Percentiles rank a stretch among this genome's conserved stretches.
Conservation (phyloP, 2,113 vertebrate species). For the Tragelaphus scriptus region DNA sequence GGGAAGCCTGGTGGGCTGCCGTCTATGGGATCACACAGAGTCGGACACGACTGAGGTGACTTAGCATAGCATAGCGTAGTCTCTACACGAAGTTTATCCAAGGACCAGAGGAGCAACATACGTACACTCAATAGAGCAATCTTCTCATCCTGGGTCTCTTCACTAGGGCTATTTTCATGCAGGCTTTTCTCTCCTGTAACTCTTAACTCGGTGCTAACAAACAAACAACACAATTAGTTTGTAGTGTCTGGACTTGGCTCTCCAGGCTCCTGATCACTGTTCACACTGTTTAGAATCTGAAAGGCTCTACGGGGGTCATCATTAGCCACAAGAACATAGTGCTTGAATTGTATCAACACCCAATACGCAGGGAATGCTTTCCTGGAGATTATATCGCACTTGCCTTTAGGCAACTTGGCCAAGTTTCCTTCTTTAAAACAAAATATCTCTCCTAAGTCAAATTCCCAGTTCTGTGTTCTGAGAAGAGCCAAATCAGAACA, state of each 20-base stretch:
- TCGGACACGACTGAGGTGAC: too few relatives aligned
- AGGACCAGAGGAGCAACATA: not conserved
- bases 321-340: not conserved
- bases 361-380: not conserved
- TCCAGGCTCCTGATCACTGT: not conserved
- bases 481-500: not conserved
- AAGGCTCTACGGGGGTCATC: not conserved
- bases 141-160: conserved; percentile 35
- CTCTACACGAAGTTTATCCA: not conserved
- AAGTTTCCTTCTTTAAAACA: not conserved
- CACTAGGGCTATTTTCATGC: not conserved
- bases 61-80: too few relatives aligned
- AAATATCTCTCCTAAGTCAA: not conserved
- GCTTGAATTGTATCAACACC: not conserved
- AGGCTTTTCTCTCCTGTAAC: not conserved
- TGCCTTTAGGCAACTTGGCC: not conserved
- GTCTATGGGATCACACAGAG: too few relatives aligned
- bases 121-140: conserved; percentile 54
- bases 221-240: conserved; percentile 45
- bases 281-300: not conserved
- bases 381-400: not conserved
- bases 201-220: conserved; percentile 53
- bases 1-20: too few relatives aligned
- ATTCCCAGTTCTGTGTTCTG: not conserved
- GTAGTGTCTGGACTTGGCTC: not conserved